Base-by-base conservation (phyloP, 1,140 invertebrate genomes). In the Eumaeus atala region DNA sequence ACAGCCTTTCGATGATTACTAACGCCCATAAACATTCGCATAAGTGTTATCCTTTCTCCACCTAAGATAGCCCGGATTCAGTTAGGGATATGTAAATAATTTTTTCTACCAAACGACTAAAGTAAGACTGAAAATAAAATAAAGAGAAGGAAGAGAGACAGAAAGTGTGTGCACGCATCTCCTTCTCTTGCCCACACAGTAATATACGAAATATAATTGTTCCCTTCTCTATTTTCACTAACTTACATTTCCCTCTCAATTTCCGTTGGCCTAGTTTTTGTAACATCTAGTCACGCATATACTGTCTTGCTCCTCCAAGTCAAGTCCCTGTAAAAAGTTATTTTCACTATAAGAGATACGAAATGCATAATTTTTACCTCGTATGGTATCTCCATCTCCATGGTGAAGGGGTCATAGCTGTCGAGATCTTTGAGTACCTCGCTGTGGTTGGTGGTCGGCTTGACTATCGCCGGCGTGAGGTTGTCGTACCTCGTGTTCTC, bases 401-500 rank as follows among this genome's bases (percentile, higher is more conserved):
- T 83, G 35, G 74, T 87, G 33, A 84, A 77, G 0, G 84, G 81
- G 18, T 88, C 87, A 54, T 76, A 84, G 44, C 77, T 71, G 5
- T 85, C 85, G 9, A 88, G 63, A 52, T 87, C 74, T 51, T 86
- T 79, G 0, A 73, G 21, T 9, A 72, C 64, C 16, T 74, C 67
- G 42, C 77, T 77, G 18, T 70, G 64, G 0, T 76, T 72, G 38
- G 84, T 83, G 0, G 87, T 77, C 1, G 95, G 95, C 59, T 91
- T 91, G 0, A 98, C 95, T 9, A 97, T 91, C 0, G 95, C 95
- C 0, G 96, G 95, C 54, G 93, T 94, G 28, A 97, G 88, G 77
- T 95, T 93, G 67, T 97, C 96, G 81, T 93, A 97, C 67, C 96
- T 94, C 3, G 92, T 92, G 55, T 91, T 95, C 71, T 97, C 95